phyloP scores from a whole-genome alignment of 2,797 vertebrate genomes.

The Acanthiza pusilla region DNA sequence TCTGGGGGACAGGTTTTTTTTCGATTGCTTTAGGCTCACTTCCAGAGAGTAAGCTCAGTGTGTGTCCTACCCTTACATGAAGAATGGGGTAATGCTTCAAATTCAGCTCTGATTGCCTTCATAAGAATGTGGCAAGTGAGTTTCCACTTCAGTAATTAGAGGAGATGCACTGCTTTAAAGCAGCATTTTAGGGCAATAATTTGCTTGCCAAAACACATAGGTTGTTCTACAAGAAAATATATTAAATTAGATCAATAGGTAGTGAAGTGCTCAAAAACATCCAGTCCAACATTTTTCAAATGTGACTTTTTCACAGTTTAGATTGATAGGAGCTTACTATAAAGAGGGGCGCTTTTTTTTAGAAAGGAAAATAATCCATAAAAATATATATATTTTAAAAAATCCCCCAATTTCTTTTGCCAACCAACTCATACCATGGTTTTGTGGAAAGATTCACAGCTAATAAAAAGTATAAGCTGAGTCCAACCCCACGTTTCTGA shows the following conservation, averaged over 20 bases:
- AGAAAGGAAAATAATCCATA: background rate
- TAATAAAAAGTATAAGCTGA: background rate
- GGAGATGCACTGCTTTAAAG: background rate
- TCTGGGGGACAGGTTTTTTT: background rate
- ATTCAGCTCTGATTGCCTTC: background rate
- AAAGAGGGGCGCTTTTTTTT: background rate
- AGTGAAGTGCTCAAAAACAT: background rate
- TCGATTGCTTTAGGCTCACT: background rate
- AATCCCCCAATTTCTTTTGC: background rate
- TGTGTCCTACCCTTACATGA: background rate
- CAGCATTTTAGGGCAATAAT: background rate
- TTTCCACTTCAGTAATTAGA: background rate
- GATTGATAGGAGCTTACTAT: background rate
- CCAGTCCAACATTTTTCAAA: background rate
- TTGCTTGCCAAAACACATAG: background rate
- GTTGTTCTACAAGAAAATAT: background rate
- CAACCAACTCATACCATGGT: background rate
- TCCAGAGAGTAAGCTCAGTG: background rate
- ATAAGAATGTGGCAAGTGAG: background rate
- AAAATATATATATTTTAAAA: background rate
- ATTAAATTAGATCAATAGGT: background rate
- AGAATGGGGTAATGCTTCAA: background rate
- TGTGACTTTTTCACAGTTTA: background rate
- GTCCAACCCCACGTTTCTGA: background rate
- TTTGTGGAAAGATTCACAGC: background rate